Percentiles rank a stretch among this genome's conserved stretches.
These are phyloP conservation scores for Gerris lacustris DNA, from an alignment of 2,888 invertebrate species.

Conservation along the genomic window DNA sequence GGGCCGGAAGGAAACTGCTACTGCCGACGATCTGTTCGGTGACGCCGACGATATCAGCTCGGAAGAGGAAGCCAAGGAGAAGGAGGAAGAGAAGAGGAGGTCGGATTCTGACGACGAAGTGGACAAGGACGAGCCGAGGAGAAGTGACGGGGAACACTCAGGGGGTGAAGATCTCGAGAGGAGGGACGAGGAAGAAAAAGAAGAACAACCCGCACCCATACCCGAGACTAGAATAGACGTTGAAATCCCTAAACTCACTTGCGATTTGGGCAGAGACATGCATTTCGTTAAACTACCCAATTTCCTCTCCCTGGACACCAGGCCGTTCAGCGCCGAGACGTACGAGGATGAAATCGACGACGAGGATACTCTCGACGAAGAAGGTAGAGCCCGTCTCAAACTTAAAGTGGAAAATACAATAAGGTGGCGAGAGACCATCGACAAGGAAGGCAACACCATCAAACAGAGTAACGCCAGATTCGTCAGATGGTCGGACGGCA, in stretches of 20 bases:
- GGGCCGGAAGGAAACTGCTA: conserved; percentile 31
- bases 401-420: conserved; percentile 95
- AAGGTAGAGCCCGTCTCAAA: conserved; percentile 84
- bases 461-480: conserved; percentile 91
- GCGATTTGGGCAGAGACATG: conserved; percentile 80
- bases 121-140: conserved; percentile 21
- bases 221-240: conserved; percentile 93
- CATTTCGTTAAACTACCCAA: conserved; percentile 96
- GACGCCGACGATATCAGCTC: conserved; percentile 88
- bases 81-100: conserved; percentile 19
- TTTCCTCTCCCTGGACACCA: conserved; percentile 92
- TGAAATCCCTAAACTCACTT: conserved; percentile 88
- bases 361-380: conserved; percentile 93
- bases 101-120: conserved; percentile 34
- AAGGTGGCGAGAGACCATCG: conserved; percentile 77
- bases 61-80: conserved; percentile 46
- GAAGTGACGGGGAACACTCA: conserved; percentile 33
- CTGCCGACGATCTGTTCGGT: conserved; percentile 75
- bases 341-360: conserved; percentile 99
- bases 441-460: conserved; percentile 64
- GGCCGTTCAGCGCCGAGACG: conserved; percentile 86
- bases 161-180: conserved; percentile 37
- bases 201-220: conserved; percentile 54
- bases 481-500: conserved; percentile 96
- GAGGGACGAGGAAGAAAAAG: conserved; percentile 48